Base-by-base conservation (phyloP, 2,113 vertebrate species). In the Pavo muticus region DNA sequence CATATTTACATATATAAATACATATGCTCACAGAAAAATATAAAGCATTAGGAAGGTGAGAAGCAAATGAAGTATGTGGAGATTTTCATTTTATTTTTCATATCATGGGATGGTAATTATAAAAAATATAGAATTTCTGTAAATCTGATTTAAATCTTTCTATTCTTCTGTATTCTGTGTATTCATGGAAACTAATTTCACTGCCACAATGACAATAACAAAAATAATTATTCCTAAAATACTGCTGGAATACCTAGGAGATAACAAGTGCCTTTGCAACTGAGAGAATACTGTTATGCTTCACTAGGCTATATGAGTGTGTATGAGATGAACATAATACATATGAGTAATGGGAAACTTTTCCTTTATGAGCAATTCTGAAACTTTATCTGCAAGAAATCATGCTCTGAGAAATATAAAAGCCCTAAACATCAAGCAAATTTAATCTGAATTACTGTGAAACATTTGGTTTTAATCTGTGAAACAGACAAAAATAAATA, bases 221-320 rank as follows among this genome's bases (percentile, higher is more conserved):
- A 23, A 74, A 87, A 76, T 63, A 93, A 90, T 92, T 88, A 73
- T 50, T 56, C 90, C 44, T 84, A 65, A 88, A 88, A 77, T 92
- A 76, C 61, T 91, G 24, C 30, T 90, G 15, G 2, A 64, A 91
- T 91, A 35, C 71, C 48, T 85, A 37, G 29, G 73, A 84, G 54
- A 60, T 91, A 91, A 78, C 81, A 95, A 86, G 9, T 69, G 20
- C 12, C 16, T 61, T 29, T 82, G 39, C 7, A 79, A 87, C 10
- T 67, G 73, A 68, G 78, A 56, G 48, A 8, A 64, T 74, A 57
- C 39, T 76, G 74, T 88, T 74, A 76, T 61, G 69, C 82, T 86
- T 93, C 70, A 90, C 23, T 95, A 92, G 12, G 25, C 29, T 76
- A 42, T 87, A 91, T 76, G 32, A 68, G 13, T 17, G 8, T 48